Evolutionary conservation across 1,140 invertebrate species (phyloP).

Genomic region (Diploscapter pachys): DNA sequence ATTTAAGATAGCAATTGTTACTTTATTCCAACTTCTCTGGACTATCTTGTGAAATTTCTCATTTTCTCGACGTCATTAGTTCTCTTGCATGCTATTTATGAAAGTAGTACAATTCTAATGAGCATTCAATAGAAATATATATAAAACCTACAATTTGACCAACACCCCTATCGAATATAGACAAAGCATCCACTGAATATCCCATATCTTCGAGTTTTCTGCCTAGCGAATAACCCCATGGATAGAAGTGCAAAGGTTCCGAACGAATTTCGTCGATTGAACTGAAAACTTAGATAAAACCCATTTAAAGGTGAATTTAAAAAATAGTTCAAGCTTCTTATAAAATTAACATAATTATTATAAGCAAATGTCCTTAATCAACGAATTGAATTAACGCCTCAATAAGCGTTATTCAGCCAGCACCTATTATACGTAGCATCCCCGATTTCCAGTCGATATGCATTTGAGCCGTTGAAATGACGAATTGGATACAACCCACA

Average conservation of each 20-base stretch:
- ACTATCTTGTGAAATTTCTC: too few species aligned
- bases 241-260: slow-evolving; percentile 9
- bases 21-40: too few species aligned
- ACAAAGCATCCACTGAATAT: slow-evolving; percentile 13
- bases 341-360: too few species aligned
- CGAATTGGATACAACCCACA: slow-evolving; percentile 12
- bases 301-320: not conserved
- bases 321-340: too few species aligned
- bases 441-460: slow-evolving; percentile 11
- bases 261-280: slow-evolving; percentile 12
- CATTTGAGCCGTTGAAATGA: not conserved
- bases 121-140: not conserved
- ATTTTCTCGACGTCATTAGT: too few species aligned
- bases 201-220: not conserved
- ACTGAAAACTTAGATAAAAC: not conserved
- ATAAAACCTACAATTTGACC: slow-evolving; percentile 7
- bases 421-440: slow-evolving; percentile 10
- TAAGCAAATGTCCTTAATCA: too few species aligned
- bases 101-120: too few species aligned
- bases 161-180: slow-evolving; percentile 10
- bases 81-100: too few species aligned
- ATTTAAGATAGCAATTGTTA: too few species aligned
- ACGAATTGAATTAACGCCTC: too few species aligned
- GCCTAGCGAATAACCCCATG: not conserved
- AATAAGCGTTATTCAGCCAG: too few species aligned